Percentiles rank a stretch among this genome's conserved stretches.
phyloP scores from a whole-genome alignment of 2,888 invertebrate genomes.

The Keiferia lycopersicella region DNA sequence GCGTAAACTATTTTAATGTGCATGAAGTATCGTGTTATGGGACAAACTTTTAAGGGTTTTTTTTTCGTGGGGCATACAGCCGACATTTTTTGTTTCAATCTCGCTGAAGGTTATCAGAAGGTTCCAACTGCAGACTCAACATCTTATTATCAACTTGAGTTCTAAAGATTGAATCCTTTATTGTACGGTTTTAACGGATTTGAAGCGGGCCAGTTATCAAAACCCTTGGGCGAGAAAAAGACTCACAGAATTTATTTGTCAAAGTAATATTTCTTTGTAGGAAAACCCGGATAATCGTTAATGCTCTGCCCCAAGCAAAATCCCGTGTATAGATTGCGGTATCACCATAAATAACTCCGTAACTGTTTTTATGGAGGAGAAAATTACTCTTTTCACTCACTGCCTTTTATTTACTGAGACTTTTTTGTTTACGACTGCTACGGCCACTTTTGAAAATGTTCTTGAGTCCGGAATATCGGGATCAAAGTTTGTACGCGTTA shows the following conservation, averaged over 20 bases:
- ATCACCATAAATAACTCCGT: slow-evolving; percentile 78
- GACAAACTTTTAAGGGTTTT: no score
- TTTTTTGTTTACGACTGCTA: slow-evolving; percentile 62
- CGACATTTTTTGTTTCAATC: no score
- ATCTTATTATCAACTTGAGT: not conserved
- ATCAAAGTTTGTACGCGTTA: not conserved
- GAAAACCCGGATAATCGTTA: slow-evolving; percentile 73
- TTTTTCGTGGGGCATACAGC: no score
- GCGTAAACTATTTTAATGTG: no score
- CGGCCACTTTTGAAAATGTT: slow-evolving; percentile 23
- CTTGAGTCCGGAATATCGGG: not conserved
- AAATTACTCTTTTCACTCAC: slow-evolving; percentile 72
- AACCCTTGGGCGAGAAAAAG: slow-evolving; percentile 51
- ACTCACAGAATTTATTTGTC: slow-evolving; percentile 69
- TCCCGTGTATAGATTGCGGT: slow-evolving; percentile 78
- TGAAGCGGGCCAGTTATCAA: slow-evolving; percentile 27
- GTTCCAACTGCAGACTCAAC: not conserved
- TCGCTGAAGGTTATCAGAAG: no score
- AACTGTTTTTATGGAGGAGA: slow-evolving; percentile 79
- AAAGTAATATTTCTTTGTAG: slow-evolving; percentile 74
- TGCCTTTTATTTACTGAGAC: slow-evolving; percentile 64
- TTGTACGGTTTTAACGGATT: not conserved
- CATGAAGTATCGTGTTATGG: no score
- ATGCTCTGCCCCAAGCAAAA: slow-evolving; percentile 71
- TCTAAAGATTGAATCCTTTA: not conserved